Percentiles rank a stretch among this genome's conserved stretches.
phyloP scores from a whole-genome alignment of 2,113 vertebrate species.

The Etheostoma cragini region DNA sequence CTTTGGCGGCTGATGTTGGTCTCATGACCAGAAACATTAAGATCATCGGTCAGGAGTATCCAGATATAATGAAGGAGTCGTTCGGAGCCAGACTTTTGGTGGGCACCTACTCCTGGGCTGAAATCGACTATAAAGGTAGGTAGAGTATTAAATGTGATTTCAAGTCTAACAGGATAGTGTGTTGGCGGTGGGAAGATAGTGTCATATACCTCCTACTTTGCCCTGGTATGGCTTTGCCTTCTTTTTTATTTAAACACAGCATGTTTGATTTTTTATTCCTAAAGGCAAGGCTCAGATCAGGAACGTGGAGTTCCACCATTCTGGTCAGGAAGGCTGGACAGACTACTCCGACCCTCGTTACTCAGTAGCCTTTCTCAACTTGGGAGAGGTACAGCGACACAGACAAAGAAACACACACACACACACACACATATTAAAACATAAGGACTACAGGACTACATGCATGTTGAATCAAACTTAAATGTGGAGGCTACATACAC shows the following conservation, averaged over 20 bases:
- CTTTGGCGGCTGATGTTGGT: conserved; percentile 87
- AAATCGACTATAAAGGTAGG: conserved; percentile 84
- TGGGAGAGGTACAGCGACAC: conserved; percentile 81
- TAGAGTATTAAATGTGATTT: background rate
- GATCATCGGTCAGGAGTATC: conserved; percentile 85
- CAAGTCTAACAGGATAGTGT: background rate
- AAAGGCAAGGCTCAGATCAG: conserved; percentile 89
- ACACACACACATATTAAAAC: conserved; percentile 5
- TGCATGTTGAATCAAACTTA: background rate
- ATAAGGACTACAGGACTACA: background rate
- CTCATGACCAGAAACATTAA: conserved; percentile 89
- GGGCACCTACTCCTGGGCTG: conserved; percentile 79
- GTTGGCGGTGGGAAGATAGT: no score
- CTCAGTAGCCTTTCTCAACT: conserved; percentile 86
- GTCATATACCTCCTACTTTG: no score
- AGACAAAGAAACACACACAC: background rate
- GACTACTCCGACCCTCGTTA: conserved; percentile 86
- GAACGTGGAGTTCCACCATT: conserved; percentile 89
- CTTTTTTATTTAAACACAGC: background rate
- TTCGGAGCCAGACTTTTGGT: conserved; percentile 89
- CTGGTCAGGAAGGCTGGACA: conserved; percentile 88
- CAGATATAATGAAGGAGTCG: conserved; percentile 81
- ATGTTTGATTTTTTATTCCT: conserved; percentile 15
- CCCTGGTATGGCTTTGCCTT: background rate
- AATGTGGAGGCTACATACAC: background rate